Evolutionary conservation across 2,888 invertebrate species (phyloP).

Genomic region (Noctua janthe): DNA sequence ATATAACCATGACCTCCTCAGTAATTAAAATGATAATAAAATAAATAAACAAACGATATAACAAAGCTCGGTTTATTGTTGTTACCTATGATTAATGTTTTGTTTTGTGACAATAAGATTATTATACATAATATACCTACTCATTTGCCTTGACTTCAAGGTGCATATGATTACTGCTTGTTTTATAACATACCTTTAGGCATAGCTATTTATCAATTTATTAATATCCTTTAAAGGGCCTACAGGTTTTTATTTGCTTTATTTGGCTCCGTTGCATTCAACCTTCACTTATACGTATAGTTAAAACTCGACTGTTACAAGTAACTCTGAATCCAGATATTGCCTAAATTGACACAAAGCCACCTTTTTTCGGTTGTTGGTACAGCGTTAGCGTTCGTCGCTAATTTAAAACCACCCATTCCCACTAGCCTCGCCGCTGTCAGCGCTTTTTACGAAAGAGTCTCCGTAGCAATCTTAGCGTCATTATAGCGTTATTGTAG

Average conservation of each 20-base stretch:
- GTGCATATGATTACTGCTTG: background rate
- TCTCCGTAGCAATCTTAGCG: background rate
- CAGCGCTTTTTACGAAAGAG: background rate
- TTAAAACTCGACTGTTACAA: background rate
- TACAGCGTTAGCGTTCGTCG: background rate
- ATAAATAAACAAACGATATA: background rate
- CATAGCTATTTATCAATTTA: background rate
- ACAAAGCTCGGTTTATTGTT: background rate
- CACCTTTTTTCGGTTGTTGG: background rate
- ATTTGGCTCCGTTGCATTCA: constrained; percentile 1
- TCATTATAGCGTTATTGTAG: background rate
- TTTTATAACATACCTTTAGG: background rate
- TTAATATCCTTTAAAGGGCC: background rate
- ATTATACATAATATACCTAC: background rate
- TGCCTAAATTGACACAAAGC: too few species aligned
- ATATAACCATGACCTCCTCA: background rate
- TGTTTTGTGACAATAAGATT: background rate
- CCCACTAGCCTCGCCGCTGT: background rate
- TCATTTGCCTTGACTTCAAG: background rate
- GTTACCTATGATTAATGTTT: constrained; percentile 11
- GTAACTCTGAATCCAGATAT: background rate
- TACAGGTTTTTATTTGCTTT: background rate
- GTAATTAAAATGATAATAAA: background rate
- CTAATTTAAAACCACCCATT: background rate
- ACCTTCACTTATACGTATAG: background rate